These are phyloP conservation scores for Halichondria panicea DNA, from an alignment of 37 sponge, comb jelly and placozoan species.

Conservation along the genomic window DNA sequence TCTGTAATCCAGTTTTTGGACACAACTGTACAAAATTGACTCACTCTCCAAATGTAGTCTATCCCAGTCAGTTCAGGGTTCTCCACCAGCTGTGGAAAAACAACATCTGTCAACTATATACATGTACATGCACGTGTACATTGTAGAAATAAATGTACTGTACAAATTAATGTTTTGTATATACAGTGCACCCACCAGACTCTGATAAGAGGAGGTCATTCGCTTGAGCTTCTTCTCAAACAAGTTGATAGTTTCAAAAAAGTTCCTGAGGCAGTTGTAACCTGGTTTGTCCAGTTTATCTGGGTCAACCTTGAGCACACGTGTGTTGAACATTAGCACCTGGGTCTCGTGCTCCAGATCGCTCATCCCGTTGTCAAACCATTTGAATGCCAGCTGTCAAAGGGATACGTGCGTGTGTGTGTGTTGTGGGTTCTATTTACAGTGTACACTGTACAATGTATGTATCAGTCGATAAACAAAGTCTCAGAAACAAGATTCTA, in stretches of 20 bases:
- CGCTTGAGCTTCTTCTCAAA: constrained; percentile 58
- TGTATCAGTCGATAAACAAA: too few species aligned
- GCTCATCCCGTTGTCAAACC: constrained; percentile 78
- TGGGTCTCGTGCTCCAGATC: constrained; percentile 86
- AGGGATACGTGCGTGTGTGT: neutral
- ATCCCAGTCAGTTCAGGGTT: constrained; percentile 73
- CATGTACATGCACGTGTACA: neutral
- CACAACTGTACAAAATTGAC: neutral
- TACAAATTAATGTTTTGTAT: neutral
- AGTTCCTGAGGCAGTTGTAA: constrained; percentile 73
- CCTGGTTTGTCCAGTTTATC: constrained; percentile 54
- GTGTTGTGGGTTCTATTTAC: too few species aligned
- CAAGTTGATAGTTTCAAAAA: constrained; percentile 82
- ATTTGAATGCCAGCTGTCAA: constrained; percentile 78
- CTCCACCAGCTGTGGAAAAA: constrained; percentile 64
- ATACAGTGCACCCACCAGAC: neutral
- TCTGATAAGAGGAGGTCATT: constrained; percentile 18
- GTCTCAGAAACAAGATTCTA: too few species aligned
- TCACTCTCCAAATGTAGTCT: constrained; percentile 87
- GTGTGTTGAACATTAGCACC: constrained; percentile 60
- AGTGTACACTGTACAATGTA: too few species aligned
- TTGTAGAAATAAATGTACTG: neutral
- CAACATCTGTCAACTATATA: neutral
- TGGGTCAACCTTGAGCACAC: constrained; percentile 64
- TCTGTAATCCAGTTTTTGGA: too few species aligned